phyloP scores from a whole-genome alignment of 2,888 invertebrate species.

The Ryuthela nishihirai region DNA sequence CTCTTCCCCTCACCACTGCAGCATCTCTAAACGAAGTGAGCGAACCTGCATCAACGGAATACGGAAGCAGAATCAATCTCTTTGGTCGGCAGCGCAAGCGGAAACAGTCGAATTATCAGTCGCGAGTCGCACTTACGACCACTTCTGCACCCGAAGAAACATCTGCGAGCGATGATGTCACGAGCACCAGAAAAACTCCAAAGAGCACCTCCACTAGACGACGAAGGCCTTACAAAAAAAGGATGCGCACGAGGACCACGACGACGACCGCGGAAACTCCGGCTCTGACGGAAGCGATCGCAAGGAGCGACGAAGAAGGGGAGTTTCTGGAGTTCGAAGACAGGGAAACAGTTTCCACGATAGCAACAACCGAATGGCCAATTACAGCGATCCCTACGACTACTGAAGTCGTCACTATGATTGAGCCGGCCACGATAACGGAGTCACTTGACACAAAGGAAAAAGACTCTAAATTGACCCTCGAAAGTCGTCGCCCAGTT shows the following conservation, averaged over 20 bases:
- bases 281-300: conserved; percentile 5
- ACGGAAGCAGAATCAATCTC: conserved; percentile 29
- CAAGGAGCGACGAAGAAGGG: conserved; percentile 17
- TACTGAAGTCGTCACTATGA: neutral
- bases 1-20: too few species aligned
- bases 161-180: neutral
- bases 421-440: neutral
- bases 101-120: conserved; percentile 1
- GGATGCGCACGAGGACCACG: conserved; percentile 3
- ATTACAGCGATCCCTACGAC: neutral
- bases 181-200: conserved; percentile 2
- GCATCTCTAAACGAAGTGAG: neutral
- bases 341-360: neutral
- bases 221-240: conserved; percentile 9
- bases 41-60: conserved; percentile 7
- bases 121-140: conserved; percentile 4
- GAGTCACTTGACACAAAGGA: too few species aligned
- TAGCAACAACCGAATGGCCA: conserved; percentile 7
- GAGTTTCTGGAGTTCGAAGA: neutral
- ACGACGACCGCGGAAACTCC: conserved; percentile 5
- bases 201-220: conserved; percentile 1
- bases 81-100: conserved; percentile 13
- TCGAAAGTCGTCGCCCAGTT: conserved; percentile 17
- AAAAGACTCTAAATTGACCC: conserved; percentile 2
- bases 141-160: conserved; percentile 3